Evolutionary conservation across 1,140 invertebrate genomes (phyloP).

Genomic region (Dinoponera quadriceps): DNA sequence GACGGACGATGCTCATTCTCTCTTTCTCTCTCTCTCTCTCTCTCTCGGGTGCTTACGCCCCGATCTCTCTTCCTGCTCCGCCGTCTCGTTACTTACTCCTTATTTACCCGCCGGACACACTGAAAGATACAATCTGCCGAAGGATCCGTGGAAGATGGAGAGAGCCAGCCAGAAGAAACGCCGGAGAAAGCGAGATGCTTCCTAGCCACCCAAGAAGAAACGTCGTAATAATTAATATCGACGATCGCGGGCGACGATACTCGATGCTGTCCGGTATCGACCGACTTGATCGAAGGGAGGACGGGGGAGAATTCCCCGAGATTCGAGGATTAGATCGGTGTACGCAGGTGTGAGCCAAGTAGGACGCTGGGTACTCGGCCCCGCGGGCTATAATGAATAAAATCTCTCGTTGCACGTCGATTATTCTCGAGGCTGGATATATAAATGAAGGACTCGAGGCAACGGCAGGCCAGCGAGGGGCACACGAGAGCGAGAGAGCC

Average conservation of each 20-base stretch:
- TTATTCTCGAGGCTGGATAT: conserved; percentile 20
- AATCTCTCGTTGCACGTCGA: conserved; percentile 23
- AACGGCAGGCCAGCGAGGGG: background rate
- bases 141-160: conserved; percentile 9
- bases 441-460: conserved; percentile 41
- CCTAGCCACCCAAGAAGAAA: conserved; percentile 56
- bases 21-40: too few species aligned
- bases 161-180: background rate
- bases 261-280: conserved; percentile 10
- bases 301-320: conserved; percentile 26
- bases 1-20: conserved; percentile 42
- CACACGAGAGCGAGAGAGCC: background rate
- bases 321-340: conserved; percentile 43
- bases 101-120: conserved; percentile 8
- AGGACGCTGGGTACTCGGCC: background rate
- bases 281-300: background rate
- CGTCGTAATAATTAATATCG: conserved; percentile 49
- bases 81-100: conserved; percentile 37
- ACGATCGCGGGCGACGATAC: conserved; percentile 25
- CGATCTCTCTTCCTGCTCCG: conserved; percentile 30
- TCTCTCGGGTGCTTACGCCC: conserved; percentile 35
- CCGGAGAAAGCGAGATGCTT: background rate
- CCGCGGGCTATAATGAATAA: conserved; percentile 34
- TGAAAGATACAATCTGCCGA: conserved; percentile 32
- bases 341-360: background rate